These are phyloP conservation scores for Pseudochirops corinnae DNA, from an alignment of 2,797 vertebrate genomes.

Conservation along the genomic window DNA sequence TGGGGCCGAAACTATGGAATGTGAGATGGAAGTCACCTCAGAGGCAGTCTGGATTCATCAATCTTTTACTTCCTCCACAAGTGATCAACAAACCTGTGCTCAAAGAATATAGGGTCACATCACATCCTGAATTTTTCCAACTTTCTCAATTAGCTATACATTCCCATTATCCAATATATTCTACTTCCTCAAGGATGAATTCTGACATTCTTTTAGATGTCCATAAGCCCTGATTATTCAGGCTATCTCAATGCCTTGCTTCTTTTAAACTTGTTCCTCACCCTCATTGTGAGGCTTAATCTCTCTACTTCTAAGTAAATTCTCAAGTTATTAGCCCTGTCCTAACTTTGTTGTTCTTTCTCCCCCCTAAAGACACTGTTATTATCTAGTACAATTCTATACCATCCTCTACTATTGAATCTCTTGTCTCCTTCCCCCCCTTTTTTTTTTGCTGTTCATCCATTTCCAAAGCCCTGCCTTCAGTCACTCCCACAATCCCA, in stretches of 20 bases:
- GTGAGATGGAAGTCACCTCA: not conserved
- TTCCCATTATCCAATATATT: not conserved
- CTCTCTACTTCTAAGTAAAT: not conserved
- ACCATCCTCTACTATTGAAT: not conserved
- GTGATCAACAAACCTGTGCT: not conserved
- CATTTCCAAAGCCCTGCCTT: not conserved
- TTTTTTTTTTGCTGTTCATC: not conserved
- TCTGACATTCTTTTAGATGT: not conserved
- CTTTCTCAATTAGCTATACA: no score
- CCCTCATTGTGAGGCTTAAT: not conserved
- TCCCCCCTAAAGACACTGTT: no score
- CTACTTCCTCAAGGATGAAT: not conserved
- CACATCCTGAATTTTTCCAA: not conserved
- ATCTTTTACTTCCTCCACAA: not conserved
- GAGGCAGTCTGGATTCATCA: not conserved
- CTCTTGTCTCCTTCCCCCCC: not conserved
- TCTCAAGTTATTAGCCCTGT: not conserved
- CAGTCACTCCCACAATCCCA: not conserved
- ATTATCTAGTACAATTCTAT: no score
- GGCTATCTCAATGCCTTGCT: not conserved
- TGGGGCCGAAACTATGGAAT: not conserved
- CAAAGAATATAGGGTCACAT: not conserved
- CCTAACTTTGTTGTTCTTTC: not conserved
- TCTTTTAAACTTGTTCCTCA: not conserved
- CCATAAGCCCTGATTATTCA: not conserved